Evolutionary conservation across 2,113 vertebrate genomes (phyloP).

Genomic region (Haplochromis burtoni): DNA sequence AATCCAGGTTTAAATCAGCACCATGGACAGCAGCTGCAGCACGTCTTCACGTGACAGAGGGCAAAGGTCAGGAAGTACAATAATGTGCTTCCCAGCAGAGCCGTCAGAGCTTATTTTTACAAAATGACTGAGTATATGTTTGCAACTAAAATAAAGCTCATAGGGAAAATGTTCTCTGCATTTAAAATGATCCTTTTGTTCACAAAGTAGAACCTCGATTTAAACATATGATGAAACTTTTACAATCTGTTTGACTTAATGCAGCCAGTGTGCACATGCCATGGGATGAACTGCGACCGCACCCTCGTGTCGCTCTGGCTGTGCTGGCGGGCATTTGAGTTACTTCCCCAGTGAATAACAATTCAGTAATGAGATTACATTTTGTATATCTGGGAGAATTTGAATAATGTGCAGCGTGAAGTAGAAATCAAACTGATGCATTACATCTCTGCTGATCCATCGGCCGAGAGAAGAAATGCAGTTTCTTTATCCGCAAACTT

Average conservation of each 20-base stretch:
- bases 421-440: not conserved
- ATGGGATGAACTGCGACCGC: not conserved
- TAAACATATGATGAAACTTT: not conserved
- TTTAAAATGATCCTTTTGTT: not conserved
- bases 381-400: not conserved
- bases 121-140: not conserved
- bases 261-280: not conserved
- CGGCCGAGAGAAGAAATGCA: rapidly evolving
- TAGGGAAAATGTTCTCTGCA: not conserved
- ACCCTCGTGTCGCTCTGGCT: not conserved
- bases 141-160: not conserved
- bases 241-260: not conserved
- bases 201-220: not conserved
- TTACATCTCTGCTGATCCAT: not conserved
- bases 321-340: not conserved
- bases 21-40: not conserved
- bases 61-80: not conserved
- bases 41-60: not conserved
- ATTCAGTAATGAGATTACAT: not conserved
- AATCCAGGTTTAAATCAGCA: not conserved
- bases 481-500: not conserved
- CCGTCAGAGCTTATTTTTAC: rapidly evolving
- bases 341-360: not conserved
- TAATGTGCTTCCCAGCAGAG: not conserved
- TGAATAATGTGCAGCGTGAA: not conserved